Percentiles rank a stretch among this genome's conserved stretches.
Evolutionary conservation across 2,797 vertebrate species (phyloP).

Genomic region (Falco naumanni): DNA sequence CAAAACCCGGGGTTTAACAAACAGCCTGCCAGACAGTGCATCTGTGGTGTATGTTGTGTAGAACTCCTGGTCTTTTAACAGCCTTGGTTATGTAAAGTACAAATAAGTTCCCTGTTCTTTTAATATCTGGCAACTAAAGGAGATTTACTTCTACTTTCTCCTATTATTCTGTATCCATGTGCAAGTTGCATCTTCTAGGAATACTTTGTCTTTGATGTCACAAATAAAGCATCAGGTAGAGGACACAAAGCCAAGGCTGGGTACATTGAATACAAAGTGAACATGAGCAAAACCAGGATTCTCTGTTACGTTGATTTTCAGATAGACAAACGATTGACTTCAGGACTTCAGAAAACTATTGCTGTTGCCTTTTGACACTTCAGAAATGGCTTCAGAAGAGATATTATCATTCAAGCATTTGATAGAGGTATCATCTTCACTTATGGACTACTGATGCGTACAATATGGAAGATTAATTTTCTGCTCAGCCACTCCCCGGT

Average conservation of each 20-base stretch:
- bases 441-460: background rate
- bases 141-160: background rate
- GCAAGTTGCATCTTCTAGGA: background rate
- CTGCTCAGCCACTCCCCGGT: background rate
- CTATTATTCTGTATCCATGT: background rate
- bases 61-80: background rate
- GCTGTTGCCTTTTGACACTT: background rate
- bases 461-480: constrained; percentile 41
- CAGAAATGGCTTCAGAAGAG: background rate
- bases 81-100: background rate
- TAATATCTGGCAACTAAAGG: background rate
- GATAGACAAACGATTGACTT: background rate
- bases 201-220: background rate
- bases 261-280: background rate
- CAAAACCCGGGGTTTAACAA: background rate
- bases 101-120: background rate
- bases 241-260: background rate
- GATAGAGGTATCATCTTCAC: background rate
- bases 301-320: background rate
- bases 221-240: background rate
- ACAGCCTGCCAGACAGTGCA: background rate
- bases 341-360: background rate
- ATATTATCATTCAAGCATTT: background rate
- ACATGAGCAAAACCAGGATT: background rate
- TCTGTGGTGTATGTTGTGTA: background rate